Percentiles rank a stretch among this genome's conserved stretches.
phyloP scores from a whole-genome alignment of 2,797 vertebrate species.

The Leucoraja ocellata region DNA sequence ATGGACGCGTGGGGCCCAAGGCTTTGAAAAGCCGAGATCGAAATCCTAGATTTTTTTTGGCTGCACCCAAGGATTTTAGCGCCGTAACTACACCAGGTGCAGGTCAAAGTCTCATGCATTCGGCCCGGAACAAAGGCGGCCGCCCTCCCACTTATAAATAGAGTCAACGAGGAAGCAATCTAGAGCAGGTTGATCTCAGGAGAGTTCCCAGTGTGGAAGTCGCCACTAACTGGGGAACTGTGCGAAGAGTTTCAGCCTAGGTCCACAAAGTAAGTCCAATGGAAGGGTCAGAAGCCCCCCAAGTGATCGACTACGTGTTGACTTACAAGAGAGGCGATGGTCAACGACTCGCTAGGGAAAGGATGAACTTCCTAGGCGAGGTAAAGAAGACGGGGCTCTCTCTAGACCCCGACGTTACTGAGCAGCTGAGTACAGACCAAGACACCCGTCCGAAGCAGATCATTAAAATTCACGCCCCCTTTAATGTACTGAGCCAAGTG shows the following conservation, averaged over 20 bases:
- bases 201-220: background rate
- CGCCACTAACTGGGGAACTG: background rate
- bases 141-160: background rate
- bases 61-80: too few relatives aligned
- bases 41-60: too few relatives aligned
- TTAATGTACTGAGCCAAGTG: background rate
- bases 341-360: background rate
- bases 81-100: too few relatives aligned
- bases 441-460: background rate
- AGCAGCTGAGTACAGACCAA: background rate
- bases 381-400: background rate
- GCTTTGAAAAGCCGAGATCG: too few relatives aligned
- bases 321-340: background rate
- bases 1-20: too few relatives aligned
- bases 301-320: background rate
- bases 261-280: background rate
- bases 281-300: background rate
- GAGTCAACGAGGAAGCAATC: background rate
- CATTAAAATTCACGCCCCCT: conserved; percentile 11
- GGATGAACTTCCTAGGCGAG: background rate
- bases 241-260: background rate
- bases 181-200: background rate
- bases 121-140: too few relatives aligned
- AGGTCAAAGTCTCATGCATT: background rate
- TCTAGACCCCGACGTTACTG: background rate